phyloP scores from a whole-genome alignment of 2,888 invertebrate species.

The Laothoe populi region DNA sequence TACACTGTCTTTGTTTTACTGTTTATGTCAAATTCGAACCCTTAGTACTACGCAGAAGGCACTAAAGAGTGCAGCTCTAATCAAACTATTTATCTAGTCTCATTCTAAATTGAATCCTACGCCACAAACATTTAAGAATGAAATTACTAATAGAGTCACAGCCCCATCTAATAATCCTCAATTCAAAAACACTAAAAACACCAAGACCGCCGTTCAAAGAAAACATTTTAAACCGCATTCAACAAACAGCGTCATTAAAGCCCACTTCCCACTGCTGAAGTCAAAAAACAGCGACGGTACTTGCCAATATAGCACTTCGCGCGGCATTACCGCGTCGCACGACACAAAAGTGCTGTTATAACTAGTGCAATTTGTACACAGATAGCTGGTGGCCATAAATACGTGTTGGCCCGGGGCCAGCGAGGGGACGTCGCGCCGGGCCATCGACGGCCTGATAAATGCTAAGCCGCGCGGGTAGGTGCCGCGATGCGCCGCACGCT shows the following conservation, averaged over 20 bases:
- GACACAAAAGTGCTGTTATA: constrained; percentile 21
- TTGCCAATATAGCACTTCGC: constrained; percentile 21
- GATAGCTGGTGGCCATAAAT: constrained; percentile 28
- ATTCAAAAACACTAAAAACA: not conserved
- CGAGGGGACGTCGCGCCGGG: not conserved
- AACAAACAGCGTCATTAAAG: constrained; percentile 13
- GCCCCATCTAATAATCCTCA: no score
- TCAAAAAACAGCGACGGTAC: constrained; percentile 24
- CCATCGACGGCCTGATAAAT: constrained; percentile 10
- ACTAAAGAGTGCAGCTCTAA: no score
- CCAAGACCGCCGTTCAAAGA: constrained; percentile 3
- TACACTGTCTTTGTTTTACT: no score
- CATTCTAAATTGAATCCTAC: no score
- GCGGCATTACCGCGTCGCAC: constrained; percentile 18
- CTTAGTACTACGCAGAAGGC: no score
- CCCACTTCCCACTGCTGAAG: constrained; percentile 15
- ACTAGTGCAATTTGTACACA: constrained; percentile 28
- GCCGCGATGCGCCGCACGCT: constrained; percentile 3
- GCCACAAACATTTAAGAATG: no score
- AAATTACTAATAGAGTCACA: no score
- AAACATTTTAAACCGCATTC: not conserved
- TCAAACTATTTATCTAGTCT: no score
- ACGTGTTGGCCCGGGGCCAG: constrained; percentile 28
- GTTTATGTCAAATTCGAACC: no score
- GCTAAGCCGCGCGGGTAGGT: constrained; percentile 15